Evolutionary conservation across 2,888 invertebrate species (phyloP), one percentile per base, ranked within the genome.

Genomic region (Linnaemya vulpina): DNA sequence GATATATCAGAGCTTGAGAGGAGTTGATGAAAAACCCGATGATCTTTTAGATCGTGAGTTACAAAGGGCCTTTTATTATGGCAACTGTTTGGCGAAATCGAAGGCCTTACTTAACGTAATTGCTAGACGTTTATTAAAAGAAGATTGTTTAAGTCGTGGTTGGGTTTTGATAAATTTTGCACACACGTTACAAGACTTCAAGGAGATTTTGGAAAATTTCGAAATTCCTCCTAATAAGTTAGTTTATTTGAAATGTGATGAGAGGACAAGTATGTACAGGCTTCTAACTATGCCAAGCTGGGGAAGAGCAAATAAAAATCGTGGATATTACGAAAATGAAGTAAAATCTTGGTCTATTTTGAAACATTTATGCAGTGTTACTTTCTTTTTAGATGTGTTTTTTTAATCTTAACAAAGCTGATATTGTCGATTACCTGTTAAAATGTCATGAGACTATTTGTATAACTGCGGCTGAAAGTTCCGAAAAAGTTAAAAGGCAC

Each of bases 101-200:
- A 65, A 86, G 43, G 88, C 90, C 0, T 81, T 92, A 17, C 87
- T 89, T 0, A 87, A 90, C 17, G 85, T 91, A 0, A 85, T 92
- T 43, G 87, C 89, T 25, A 84, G 88, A n/a, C 88, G 92, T 49
- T 70, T 92, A 35, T 87, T 91, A 13, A 84, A 89, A 84, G 90
- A 91, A 3, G 94, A 95, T 86, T 94, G 94, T 84, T 86, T 94
- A 15, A 89, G 90, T 17, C 91, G 91, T n/a, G 95, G 95, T 7
- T 95, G 94, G 94, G 93, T 95, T 13, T 87, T 95, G 60, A 93
- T 94, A 15, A 94, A 94, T 20, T 95, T 93, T 89, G 94, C 94
- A 0, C 93, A 93, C 67, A 93, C 93, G 15, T 89, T 92, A 0
- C 90, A 92, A 8, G 95, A 95, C 87, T 93, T 95, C 51, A 91